phyloP scores from a whole-genome alignment of 2,888 invertebrate species.

The Poecilus cupreus region DNA sequence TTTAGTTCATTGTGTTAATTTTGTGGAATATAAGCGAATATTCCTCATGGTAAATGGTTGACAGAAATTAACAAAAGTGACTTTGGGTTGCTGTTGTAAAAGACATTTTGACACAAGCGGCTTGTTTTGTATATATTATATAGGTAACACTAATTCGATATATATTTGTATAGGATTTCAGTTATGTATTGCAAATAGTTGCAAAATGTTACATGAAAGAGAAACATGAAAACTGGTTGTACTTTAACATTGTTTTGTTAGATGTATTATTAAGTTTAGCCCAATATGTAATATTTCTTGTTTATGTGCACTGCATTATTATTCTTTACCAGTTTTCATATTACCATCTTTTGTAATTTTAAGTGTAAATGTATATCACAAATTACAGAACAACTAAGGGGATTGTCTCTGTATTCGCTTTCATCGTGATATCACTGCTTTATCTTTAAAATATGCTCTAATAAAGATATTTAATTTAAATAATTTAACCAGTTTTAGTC shows the following conservation, averaged over 20 bases:
- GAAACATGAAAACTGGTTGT: constrained; percentile 26
- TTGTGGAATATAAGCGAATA: constrained; percentile 27
- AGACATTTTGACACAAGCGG: constrained; percentile 20
- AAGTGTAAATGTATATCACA: constrained; percentile 44
- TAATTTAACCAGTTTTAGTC: no score
- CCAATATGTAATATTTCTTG: constrained; percentile 37
- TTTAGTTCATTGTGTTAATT: constrained; percentile 27
- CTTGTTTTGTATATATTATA: constrained; percentile 49
- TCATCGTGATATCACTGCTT: no score
- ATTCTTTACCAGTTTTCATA: constrained; percentile 30
- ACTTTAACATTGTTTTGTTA: constrained; percentile 10
- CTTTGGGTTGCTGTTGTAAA: constrained; percentile 33
- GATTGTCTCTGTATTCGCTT: no score
- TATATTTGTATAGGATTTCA: constrained; percentile 33
- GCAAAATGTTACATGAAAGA: constrained; percentile 19
- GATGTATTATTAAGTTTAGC: constrained; percentile 12
- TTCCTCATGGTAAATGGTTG: constrained; percentile 24
- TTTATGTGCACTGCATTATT: constrained; percentile 30
- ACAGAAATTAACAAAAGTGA: constrained; percentile 17
- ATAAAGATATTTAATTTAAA: no score
- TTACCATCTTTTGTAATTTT: constrained; percentile 34
- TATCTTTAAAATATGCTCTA: no score
- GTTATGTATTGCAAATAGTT: constrained; percentile 41
- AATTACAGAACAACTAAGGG: no score
- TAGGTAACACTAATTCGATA: constrained; percentile 45